A percentile compares a stretch with the other conserved stretches of the same genome.
These are phyloP conservation scores for Dicrurus megarhynchus DNA, from an alignment of 2,113 vertebrate species.

Conservation along the genomic window DNA sequence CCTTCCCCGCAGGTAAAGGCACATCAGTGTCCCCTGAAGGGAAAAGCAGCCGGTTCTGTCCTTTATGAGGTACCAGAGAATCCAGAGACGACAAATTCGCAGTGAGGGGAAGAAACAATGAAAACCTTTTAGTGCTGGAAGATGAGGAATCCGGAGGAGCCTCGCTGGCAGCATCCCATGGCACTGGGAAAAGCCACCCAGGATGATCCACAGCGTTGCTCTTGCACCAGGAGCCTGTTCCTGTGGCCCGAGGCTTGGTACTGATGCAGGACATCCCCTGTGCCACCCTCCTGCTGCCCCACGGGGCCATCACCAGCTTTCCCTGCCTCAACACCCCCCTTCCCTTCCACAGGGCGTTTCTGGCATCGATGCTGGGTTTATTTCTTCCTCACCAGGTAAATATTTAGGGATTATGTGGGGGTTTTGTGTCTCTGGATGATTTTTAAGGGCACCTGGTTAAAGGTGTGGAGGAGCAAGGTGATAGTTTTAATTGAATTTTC, in stretches of 20 bases:
- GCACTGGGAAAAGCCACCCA: accelerated
- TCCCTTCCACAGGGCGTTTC: neutral
- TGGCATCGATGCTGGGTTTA: accelerated
- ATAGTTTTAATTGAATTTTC: neutral
- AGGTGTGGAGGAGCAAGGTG: neutral
- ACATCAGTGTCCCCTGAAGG: neutral
- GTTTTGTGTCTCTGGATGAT: neutral
- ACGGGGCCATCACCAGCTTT: neutral
- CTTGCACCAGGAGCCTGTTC: neutral
- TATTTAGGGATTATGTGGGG: accelerated
- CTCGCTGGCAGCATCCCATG: accelerated
- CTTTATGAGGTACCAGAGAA: neutral
- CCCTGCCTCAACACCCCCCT: no score
- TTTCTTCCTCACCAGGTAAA: neutral
- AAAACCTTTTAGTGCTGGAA: neutral
- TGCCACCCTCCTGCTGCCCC: accelerated
- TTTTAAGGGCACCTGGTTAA: neutral
- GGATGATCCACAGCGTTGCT: neutral
- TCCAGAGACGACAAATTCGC: neutral
- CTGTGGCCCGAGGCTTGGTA: accelerated
- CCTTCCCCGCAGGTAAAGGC: neutral
- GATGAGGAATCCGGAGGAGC: neutral
- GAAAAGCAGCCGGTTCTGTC: neutral
- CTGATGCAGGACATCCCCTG: neutral
- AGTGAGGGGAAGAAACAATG: neutral